phyloP scores from a whole-genome alignment of 30 jellyfish, hydroid and myxozoan genomes.

The Aurelia aurita region DNA sequence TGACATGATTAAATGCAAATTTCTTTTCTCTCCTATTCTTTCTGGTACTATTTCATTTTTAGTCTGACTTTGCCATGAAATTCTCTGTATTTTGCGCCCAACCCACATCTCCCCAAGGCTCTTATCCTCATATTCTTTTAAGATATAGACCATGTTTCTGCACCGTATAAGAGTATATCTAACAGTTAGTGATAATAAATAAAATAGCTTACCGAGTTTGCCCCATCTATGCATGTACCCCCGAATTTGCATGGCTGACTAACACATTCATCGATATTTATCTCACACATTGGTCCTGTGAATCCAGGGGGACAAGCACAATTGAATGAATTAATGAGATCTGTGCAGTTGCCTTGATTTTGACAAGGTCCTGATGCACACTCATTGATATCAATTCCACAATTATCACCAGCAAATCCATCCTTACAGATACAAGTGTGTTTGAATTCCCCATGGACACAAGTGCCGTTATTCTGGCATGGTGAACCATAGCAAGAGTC shows the following conservation, averaged over 20 bases:
- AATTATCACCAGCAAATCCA: slow-evolving; percentile 90
- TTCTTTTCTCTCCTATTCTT: neutral
- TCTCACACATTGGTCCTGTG: slow-evolving; percentile 66
- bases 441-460: slow-evolving; percentile 75
- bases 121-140: neutral
- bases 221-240: slow-evolving; percentile 83
- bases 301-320: slow-evolving; percentile 77
- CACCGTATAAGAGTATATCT: neutral
- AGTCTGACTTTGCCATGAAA: too few species aligned
- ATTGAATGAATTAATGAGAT: slow-evolving; percentile 58
- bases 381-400: slow-evolving; percentile 88
- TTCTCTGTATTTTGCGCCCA: too few species aligned
- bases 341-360: slow-evolving; percentile 65
- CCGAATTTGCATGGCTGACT: slow-evolving; percentile 77
- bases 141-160: neutral
- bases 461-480: slow-evolving; percentile 88
- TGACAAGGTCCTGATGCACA: slow-evolving; percentile 83
- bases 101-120: too few species aligned
- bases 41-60: too few species aligned
- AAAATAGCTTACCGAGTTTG: slow-evolving; percentile 58
- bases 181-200: slow-evolving; percentile 13
- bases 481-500: slow-evolving; percentile 84
- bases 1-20: too few species aligned
- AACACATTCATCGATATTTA: slow-evolving; percentile 78
- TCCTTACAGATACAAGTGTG: slow-evolving; percentile 79